Base-by-base conservation (phyloP, 2,113 vertebrate species). In the pig (Sus scrofa) region DNA sequence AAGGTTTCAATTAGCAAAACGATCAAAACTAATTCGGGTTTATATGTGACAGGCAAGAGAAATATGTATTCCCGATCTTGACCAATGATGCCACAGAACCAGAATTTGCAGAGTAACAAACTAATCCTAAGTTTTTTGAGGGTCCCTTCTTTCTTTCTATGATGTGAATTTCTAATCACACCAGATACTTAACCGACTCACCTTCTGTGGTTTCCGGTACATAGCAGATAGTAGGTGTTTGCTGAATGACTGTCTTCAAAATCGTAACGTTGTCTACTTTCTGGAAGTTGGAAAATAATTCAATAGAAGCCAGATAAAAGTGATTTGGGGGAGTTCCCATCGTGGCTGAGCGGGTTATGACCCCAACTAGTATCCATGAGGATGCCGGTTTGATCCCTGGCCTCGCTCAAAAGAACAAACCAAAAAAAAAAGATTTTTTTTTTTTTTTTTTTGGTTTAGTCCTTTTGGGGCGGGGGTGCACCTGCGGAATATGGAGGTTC, bases 291-390 rank as follows among this genome's bases (percentile, higher is more conserved):
- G 62, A 68, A 89, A 74, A 54, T 37, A 86, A 58, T n/a, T 67
- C 67, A 97, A 88, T n/a, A 86, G 2, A 54, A 94, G 68, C 22
- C 32, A 67, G 56, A 65, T 16, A 60, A 39, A 89, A 78, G 62
- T n/a, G 16, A 34, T 30, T 60, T 44, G 44, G 44, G 44, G 44
- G 44, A 44, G 44, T 44, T 44, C 44, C 44, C 44, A 44, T 44
- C 8, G 44, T 44, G 44, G 44, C 44, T 44, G 5, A 44, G 44
- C 8, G 44, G 44, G 44, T 44, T 44, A 44, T 44, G 44, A 44
- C 4, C 44, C 44, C 44, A 44, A 44, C 44, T 44, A 44, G 44
- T 44, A 44, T 44, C 44, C 44, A 44, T 44, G 44, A 44, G 8
- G 44, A 44, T 44, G 44, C 44, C 4, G 8, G 44, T 44, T 44